phyloP scores from a whole-genome alignment of 2,888 invertebrate species.

The Drosophila ezoana region DNA sequence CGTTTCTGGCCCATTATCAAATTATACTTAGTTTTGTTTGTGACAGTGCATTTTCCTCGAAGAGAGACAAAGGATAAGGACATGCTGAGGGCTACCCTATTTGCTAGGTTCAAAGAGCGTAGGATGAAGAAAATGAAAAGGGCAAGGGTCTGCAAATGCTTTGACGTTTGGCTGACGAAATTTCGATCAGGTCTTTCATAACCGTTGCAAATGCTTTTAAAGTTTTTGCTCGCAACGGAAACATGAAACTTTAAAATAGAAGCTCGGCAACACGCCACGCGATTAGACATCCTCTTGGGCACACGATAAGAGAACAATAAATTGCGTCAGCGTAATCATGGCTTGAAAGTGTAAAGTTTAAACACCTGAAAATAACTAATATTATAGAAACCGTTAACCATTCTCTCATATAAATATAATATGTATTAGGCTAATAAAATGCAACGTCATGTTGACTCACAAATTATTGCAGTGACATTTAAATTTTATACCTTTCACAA shows the following conservation, averaged over 20 bases:
- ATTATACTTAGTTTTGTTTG: neutral
- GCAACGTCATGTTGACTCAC: slow-evolving; percentile 11
- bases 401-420: neutral
- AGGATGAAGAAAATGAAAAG: slow-evolving; percentile 16
- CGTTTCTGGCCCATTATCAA: neutral
- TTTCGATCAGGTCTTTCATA: slow-evolving; percentile 43
- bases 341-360: neutral
- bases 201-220: slow-evolving; percentile 29
- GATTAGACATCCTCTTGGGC: neutral
- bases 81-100: neutral
- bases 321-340: slow-evolving; percentile 44
- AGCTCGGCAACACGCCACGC: slow-evolving; percentile 8
- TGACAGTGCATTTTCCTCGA: neutral
- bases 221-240: slow-evolving; percentile 21
- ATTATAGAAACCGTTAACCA: neutral
- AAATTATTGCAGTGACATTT: neutral
- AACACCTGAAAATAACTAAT: neutral
- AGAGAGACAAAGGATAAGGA: slow-evolving; percentile 8
- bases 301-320: slow-evolving; percentile 2
- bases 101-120: slow-evolving; percentile 8
- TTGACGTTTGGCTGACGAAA: slow-evolving; percentile 57
- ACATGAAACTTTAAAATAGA: slow-evolving; percentile 53
- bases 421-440: neutral
- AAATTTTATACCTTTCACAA: slow-evolving; percentile 3
- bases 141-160: slow-evolving; percentile 25